Evolutionary conservation across 1,140 invertebrate genomes (phyloP).

Genomic region (Drosophila azteca): DNA sequence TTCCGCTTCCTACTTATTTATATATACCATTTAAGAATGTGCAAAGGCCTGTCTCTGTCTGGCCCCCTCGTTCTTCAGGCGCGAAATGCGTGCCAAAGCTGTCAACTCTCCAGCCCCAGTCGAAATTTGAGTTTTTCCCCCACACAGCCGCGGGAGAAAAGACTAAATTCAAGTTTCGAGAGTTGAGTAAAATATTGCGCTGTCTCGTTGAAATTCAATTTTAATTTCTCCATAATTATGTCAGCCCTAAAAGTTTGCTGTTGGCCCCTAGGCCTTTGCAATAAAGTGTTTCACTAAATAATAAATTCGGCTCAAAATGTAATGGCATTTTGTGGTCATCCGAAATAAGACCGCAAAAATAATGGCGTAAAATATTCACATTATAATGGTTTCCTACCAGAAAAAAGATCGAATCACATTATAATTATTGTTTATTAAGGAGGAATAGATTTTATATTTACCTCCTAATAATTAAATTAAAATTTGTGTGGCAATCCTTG

Average conservation of each 20-base stretch:
- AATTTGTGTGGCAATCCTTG: no score
- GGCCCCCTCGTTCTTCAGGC: constrained; percentile 32
- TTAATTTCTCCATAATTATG: constrained; percentile 28
- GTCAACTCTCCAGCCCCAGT: constrained; percentile 7
- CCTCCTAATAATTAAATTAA: no score
- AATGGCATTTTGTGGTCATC: no score
- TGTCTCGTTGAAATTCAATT: constrained; percentile 26
- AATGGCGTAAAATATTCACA: no score
- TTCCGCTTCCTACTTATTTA: constrained; percentile 40
- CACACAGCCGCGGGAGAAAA: not conserved
- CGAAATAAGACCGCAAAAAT: no score
- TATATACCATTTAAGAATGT: constrained; percentile 54
- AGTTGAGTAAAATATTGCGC: constrained; percentile 31
- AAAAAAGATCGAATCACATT: no score
- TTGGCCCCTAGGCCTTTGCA: no score
- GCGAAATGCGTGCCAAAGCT: constrained; percentile 37
- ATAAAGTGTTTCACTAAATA: no score
- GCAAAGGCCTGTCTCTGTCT: constrained; percentile 13
- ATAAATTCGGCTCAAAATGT: no score
- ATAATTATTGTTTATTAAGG: no score
- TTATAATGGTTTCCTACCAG: no score
- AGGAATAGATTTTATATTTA: no score
- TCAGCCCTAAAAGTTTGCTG: not conserved
- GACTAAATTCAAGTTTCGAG: constrained; percentile 27
- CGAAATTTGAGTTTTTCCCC: constrained; percentile 2